phyloP scores from a whole-genome alignment of 2,888 invertebrate species.

The Ctena decussata region DNA sequence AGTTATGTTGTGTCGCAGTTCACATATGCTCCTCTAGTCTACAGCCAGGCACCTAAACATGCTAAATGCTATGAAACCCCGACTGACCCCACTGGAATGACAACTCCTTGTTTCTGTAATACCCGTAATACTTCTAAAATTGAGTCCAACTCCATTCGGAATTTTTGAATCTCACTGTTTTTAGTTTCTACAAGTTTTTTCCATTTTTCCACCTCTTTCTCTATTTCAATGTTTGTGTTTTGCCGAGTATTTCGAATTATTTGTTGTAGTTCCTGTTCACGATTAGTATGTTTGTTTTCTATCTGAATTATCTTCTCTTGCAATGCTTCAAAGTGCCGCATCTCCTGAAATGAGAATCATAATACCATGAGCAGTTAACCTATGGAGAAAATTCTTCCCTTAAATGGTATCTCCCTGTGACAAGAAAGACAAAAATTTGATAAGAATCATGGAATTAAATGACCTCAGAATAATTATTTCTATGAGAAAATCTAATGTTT shows the following conservation, averaged over 20 bases:
- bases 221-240: constrained; percentile 74
- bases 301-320: constrained; percentile 83
- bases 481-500: too few species aligned
- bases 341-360: constrained; percentile 75
- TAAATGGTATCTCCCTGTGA: too few species aligned
- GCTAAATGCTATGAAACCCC: constrained; percentile 60
- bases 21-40: neutral
- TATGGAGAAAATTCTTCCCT: too few species aligned
- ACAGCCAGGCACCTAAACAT: too few species aligned
- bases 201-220: constrained; percentile 83
- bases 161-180: constrained; percentile 84
- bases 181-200: constrained; percentile 82
- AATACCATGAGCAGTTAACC: too few species aligned
- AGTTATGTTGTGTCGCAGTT: too few species aligned
- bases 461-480: too few species aligned
- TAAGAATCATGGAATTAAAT: too few species aligned
- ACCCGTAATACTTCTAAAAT: constrained; percentile 84
- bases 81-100: constrained; percentile 75
- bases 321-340: constrained; percentile 85
- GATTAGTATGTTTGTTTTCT: constrained; percentile 79
- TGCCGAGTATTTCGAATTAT: constrained; percentile 78
- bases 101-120: constrained; percentile 85
- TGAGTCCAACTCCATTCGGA: constrained; percentile 85
- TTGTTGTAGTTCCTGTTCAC: constrained; percentile 84
- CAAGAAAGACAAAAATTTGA: too few species aligned